A percentile compares a stretch with the other conserved stretches of the same genome.
phyloP scores from a whole-genome alignment of 2,888 invertebrate species.

The Pachycephus smyrnensis region DNA sequence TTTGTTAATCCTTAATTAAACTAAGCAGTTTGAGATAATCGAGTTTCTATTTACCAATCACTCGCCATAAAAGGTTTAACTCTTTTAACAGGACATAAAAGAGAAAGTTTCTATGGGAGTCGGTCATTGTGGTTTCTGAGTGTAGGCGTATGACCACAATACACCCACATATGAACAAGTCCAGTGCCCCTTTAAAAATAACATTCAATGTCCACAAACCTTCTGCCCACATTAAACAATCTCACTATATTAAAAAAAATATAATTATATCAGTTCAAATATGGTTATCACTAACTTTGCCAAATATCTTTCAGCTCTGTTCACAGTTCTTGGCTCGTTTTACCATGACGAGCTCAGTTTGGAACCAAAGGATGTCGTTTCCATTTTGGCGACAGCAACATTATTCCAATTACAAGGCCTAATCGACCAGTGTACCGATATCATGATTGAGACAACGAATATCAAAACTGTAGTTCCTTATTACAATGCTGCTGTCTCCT shows the following conservation, averaged over 20 bases:
- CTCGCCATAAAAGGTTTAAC: background rate
- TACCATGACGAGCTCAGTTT: constrained; percentile 81
- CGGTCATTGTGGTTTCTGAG: background rate
- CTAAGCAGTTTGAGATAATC: background rate
- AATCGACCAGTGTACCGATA: constrained; percentile 79
- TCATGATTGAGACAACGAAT: constrained; percentile 82
- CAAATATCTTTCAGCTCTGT: constrained; percentile 71
- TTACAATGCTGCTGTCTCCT: constrained; percentile 76
- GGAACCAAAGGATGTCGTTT: constrained; percentile 75
- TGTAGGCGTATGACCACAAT: background rate
- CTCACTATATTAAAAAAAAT: background rate
- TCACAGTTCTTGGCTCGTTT: constrained; percentile 79
- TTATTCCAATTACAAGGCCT: constrained; percentile 80
- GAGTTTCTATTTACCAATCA: background rate
- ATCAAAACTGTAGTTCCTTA: constrained; percentile 77
- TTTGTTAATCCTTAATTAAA: constrained; percentile 16
- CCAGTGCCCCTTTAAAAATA: background rate
- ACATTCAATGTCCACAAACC: background rate
- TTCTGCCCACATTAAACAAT: background rate
- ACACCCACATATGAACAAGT: background rate
- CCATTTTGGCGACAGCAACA: constrained; percentile 79
- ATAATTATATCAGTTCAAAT: background rate
- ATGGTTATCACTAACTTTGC: background rate
- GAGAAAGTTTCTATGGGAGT: constrained; percentile 34
- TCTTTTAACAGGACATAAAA: constrained; percentile 6